A percentile compares a stretch with the other conserved stretches of the same genome.
Evolutionary conservation across 2,888 invertebrate genomes (phyloP).

Genomic region (Dorcus parallelipipedus): DNA sequence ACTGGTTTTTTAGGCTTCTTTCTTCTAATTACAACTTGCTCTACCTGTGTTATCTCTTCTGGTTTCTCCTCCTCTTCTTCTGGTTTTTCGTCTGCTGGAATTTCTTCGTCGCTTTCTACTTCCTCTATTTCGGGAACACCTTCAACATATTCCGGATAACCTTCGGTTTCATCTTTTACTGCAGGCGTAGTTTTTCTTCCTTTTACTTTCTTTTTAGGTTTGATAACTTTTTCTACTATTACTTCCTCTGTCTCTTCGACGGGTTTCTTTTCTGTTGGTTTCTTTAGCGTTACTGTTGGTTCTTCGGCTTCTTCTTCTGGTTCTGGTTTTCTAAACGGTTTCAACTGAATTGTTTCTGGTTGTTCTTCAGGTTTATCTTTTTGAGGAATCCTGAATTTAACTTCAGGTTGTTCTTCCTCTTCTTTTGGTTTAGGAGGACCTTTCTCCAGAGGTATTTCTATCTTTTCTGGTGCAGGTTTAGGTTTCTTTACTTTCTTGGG

Average conservation of each 20-base stretch:
- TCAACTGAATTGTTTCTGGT: slow-evolving; percentile 33
- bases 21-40: slow-evolving; percentile 34
- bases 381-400: slow-evolving; percentile 42
- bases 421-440: slow-evolving; percentile 40
- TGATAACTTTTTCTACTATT: slow-evolving; percentile 22
- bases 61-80: slow-evolving; percentile 37
- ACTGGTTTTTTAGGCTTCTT: slow-evolving; percentile 17
- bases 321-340: slow-evolving; percentile 14
- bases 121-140: slow-evolving; percentile 2
- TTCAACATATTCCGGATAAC: slow-evolving; percentile 15
- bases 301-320: slow-evolving; percentile 42
- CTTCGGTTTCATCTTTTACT: slow-evolving; percentile 21
- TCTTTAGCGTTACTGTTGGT: slow-evolving; percentile 46
- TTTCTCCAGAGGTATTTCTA: slow-evolving; percentile 26
- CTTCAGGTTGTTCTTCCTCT: slow-evolving; percentile 32
- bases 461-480: slow-evolving; percentile 21
- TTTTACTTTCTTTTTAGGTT: background rate
- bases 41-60: slow-evolving; percentile 33
- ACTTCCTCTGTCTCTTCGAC: slow-evolving; percentile 25
- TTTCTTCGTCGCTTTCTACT: slow-evolving; percentile 6
- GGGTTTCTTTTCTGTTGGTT: slow-evolving; percentile 24
- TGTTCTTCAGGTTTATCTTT: slow-evolving; percentile 35
- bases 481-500: slow-evolving; percentile 22
- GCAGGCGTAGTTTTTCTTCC: slow-evolving; percentile 35
- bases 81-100: slow-evolving; percentile 30